Conservation (phyloP, 37 sponge, comb jelly and placozoan species). For the Oscarella lobularis region DNA sequence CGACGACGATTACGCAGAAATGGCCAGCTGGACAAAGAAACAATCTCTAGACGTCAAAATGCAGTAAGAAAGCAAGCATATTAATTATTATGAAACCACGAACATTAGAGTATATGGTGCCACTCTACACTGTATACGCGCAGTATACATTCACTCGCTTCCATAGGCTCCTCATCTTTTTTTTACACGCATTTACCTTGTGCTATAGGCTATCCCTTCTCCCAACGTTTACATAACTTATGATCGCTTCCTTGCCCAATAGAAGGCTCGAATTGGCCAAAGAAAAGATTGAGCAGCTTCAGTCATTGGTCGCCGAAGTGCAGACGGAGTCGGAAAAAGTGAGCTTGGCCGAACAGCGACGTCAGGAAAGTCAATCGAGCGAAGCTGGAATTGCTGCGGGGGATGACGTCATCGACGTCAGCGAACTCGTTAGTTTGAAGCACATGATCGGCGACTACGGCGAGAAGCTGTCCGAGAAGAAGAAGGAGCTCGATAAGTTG, state of each 20-base stretch:
- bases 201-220: background rate
- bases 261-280: background rate
- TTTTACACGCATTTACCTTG: background rate
- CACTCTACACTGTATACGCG: no score
- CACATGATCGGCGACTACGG: background rate
- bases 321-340: background rate
- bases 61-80: no score
- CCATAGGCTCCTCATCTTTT: background rate
- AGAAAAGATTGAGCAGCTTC: background rate
- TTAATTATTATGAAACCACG: no score
- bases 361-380: background rate
- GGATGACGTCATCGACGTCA: background rate
- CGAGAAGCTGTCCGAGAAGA: background rate
- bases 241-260: no score
- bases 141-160: no score
- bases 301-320: background rate
- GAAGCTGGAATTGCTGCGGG: no score
- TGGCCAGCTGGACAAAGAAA: background rate
- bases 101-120: no score
- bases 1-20: background rate
- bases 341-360: background rate
- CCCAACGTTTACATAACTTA: background rate
- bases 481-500: background rate
- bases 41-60: no score
- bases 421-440: background rate